phyloP scores from a whole-genome alignment of 2,888 invertebrate genomes.

The Sphecodes monilicornis region DNA sequence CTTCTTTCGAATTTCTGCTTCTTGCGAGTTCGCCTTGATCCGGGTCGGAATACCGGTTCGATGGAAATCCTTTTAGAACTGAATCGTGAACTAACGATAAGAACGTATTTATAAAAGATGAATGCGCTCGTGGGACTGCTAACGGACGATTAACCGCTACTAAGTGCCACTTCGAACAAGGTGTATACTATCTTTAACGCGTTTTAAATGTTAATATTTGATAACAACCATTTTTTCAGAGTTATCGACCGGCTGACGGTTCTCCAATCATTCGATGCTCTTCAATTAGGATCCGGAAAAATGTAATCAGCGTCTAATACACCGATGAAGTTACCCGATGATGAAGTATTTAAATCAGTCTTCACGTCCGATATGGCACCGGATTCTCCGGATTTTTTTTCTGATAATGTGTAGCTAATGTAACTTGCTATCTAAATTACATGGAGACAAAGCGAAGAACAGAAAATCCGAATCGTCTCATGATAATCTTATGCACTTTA shows the following conservation, averaged over 20 bases:
- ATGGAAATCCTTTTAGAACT: not conserved
- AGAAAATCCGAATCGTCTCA: too few species aligned
- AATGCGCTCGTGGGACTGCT: not conserved
- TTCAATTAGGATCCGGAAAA: not conserved
- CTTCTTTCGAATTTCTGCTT: not conserved
- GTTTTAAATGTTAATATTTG: not conserved
- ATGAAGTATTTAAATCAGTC: too few species aligned
- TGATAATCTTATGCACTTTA: too few species aligned
- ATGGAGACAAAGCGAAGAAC: too few species aligned
- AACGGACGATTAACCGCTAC: not conserved
- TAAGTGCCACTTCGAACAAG: not conserved
- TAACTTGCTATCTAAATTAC: too few species aligned
- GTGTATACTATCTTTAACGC: not conserved
- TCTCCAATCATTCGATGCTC: not conserved
- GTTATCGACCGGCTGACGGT: not conserved
- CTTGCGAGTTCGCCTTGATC: not conserved
- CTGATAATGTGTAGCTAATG: too few species aligned
- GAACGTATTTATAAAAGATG: not conserved
- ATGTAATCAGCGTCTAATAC: too few species aligned
- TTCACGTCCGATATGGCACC: too few species aligned
- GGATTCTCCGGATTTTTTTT: too few species aligned
- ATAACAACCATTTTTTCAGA: not conserved
- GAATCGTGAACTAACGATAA: slow-evolving; percentile 7
- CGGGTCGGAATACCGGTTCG: not conserved
- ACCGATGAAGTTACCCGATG: too few species aligned